Conservation (phyloP, 2,797 vertebrate genomes). For the Aratinga solstitialis region DNA sequence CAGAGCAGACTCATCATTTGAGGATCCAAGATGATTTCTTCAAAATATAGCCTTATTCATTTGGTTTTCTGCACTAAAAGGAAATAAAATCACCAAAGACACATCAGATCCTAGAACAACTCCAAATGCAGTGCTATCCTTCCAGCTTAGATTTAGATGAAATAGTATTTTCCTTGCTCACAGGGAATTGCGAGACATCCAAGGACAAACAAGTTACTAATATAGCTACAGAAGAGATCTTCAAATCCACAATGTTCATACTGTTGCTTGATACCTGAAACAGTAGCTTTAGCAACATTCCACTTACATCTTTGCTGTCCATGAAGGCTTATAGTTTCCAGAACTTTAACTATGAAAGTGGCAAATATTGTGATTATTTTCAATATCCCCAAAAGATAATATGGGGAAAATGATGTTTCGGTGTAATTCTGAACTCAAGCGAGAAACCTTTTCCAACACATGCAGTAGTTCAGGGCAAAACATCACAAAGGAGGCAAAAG, state of each 20-base stretch:
- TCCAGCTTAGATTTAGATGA: neutral
- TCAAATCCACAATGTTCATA: neutral
- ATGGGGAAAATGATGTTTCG: neutral
- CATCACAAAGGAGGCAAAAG: neutral
- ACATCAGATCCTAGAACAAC: neutral
- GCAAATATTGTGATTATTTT: neutral
- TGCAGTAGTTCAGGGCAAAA: neutral
- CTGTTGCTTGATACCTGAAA: neutral
- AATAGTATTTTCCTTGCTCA: neutral
- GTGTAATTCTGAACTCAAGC: neutral
- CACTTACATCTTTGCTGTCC: neutral
- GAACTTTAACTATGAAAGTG: neutral
- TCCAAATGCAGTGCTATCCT: neutral
- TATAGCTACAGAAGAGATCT: neutral
- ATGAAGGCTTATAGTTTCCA: neutral
- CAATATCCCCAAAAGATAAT: neutral
- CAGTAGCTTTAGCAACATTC: neutral
- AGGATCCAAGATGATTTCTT: neutral
- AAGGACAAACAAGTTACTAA: neutral
- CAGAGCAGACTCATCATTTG: constrained; percentile 21
- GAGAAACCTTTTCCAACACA: neutral
- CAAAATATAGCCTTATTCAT: neutral
- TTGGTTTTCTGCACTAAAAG: neutral
- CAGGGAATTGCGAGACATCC: neutral
- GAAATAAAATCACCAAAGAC: neutral